Conservation (phyloP, 2,113 vertebrate genomes). For the Mesoclemmys tuberculata region DNA sequence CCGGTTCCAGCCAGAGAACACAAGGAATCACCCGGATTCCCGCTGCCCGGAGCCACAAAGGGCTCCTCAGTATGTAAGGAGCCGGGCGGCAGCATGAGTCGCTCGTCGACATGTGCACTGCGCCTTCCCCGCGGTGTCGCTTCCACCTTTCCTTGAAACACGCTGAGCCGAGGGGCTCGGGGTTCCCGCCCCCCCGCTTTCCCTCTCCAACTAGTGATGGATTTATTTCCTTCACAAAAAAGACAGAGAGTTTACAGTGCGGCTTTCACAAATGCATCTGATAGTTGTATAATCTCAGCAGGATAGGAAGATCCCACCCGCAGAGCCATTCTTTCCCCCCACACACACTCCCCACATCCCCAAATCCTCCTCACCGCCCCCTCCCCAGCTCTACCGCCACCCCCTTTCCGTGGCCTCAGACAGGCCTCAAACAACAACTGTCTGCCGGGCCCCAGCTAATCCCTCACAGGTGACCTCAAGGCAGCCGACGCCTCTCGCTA, state of each 20-base stretch:
- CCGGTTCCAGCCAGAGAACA: constrained; percentile 23
- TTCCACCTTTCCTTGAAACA: constrained; percentile 41
- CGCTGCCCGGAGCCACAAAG: constrained; percentile 8
- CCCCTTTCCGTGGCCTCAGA: constrained; percentile 75
- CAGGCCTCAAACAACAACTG: constrained; percentile 83
- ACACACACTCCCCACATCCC: not conserved
- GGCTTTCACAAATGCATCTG: constrained; percentile 17
- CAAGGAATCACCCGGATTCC: constrained; percentile 12
- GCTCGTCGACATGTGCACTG: not conserved
- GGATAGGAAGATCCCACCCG: constrained; percentile 69
- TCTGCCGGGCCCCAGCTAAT: constrained; percentile 76
- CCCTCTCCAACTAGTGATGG: not conserved
- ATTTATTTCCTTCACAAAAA: not conserved
- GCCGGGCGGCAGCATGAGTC: not conserved
- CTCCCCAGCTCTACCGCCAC: not conserved
- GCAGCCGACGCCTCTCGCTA: constrained; percentile 75
- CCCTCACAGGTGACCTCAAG: constrained; percentile 83
- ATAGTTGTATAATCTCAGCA: constrained; percentile 51
- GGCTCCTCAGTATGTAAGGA: not conserved
- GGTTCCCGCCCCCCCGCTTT: fast-evolving
- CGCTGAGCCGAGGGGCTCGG: constrained; percentile 2
- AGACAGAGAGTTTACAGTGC: not conserved
- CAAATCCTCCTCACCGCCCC: not conserved
- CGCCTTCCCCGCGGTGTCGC: not conserved
- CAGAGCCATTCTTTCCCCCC: constrained; percentile 20